Conservation (phyloP, 2,888 invertebrate genomes). For the Lasioglossum pauxillum region DNA sequence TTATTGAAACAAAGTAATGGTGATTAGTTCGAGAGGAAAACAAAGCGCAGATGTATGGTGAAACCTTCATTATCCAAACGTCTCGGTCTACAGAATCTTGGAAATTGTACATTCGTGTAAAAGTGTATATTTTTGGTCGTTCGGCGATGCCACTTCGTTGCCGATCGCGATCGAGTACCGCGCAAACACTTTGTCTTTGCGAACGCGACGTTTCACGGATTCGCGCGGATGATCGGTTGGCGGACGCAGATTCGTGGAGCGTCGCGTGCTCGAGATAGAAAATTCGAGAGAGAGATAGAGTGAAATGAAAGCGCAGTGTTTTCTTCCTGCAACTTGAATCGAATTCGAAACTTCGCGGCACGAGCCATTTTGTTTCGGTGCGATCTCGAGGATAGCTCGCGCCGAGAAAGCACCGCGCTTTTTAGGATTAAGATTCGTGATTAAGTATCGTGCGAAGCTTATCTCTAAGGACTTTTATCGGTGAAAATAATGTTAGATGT, state of each 20-base stretch:
- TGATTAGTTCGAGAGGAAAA: conserved; percentile 2
- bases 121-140: conserved; percentile 3
- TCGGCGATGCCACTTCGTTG: not conserved
- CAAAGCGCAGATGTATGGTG: not conserved
- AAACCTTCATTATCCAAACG: conserved; percentile 14
- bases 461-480: conserved; percentile 4
- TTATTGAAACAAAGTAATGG: conserved; percentile 12
- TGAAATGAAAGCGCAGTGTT: not conserved
- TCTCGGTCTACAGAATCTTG: conserved; percentile 6
- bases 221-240: not conserved
- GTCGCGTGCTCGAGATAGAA: not conserved
- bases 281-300: not conserved
- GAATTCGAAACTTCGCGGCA: not conserved
- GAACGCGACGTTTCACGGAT: not conserved
- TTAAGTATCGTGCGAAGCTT: not conserved
- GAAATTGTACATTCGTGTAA: conserved; percentile 10
- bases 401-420: not conserved
- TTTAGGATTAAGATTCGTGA: conserved; percentile 9
- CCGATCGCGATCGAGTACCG: not conserved
- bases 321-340: not conserved
- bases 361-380: not conserved
- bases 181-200: not conserved
- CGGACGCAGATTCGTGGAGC: not conserved
- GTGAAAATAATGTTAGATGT: not conserved
- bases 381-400: not conserved